phyloP scores from a whole-genome alignment of 2,888 invertebrate genomes.

The Pasiphila rectangulata region DNA sequence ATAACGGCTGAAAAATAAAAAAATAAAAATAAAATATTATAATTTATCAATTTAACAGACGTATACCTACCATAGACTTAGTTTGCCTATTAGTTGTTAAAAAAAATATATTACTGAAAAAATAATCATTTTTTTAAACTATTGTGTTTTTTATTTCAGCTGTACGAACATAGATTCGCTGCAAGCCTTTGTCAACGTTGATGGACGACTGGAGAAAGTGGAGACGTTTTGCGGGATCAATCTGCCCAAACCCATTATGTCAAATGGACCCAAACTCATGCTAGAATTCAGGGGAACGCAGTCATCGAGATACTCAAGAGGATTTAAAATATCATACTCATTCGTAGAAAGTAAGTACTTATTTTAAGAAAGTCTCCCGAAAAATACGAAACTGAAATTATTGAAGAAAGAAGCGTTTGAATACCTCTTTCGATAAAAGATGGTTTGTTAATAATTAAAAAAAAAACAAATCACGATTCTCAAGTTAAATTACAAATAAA shows the following conservation, averaged over 20 bases:
- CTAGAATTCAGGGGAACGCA: slow-evolving; percentile 91
- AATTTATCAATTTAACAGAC: too few relatives aligned
- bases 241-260: slow-evolving; percentile 94
- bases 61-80: not conserved
- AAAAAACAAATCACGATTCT: too few relatives aligned
- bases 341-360: slow-evolving; percentile 92
- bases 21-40: too few relatives aligned
- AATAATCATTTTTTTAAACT: not conserved
- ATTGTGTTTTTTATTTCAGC: slow-evolving; percentile 63
- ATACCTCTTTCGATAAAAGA: too few relatives aligned
- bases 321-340: slow-evolving; percentile 93
- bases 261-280: slow-evolving; percentile 91
- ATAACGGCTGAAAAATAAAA: too few relatives aligned
- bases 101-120: too few relatives aligned
- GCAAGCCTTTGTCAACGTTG: slow-evolving; percentile 89
- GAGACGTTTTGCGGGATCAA: slow-evolving; percentile 92
- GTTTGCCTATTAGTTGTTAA: too few relatives aligned
- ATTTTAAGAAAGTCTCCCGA: too few relatives aligned
- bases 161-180: slow-evolving; percentile 90
- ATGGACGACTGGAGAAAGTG: slow-evolving; percentile 91
- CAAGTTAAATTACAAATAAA: too few relatives aligned
- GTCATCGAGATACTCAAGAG: slow-evolving; percentile 89
- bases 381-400: too few relatives aligned
- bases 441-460: too few relatives aligned
- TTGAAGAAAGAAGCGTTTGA: too few relatives aligned